Base-by-base conservation (phyloP, 2,888 invertebrate species). In the Bembecia ichneumoniformis region DNA sequence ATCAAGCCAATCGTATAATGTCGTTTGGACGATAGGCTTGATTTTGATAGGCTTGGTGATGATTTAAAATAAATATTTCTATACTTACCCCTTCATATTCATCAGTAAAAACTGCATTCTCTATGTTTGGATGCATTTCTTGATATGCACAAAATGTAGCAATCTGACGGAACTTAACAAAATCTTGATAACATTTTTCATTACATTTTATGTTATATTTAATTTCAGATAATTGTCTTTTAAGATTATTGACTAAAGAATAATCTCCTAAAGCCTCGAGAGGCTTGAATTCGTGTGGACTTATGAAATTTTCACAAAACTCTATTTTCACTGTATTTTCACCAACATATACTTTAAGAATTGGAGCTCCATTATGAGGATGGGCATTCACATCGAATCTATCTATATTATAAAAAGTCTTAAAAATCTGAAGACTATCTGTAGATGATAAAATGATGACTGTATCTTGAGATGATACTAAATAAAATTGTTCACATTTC, bases 241-340 rank as follows among this genome's bases (percentile, higher is more conserved):
- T 70, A 1, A 86, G 57, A 35, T 78, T 67, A 13, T 56, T 68
- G 3, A 75, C 46, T 10, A 78, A 53, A 2, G 77, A 71, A 3
- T 63, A 48, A 0, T 62, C 57, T 10, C 72, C 69, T 16, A 68
- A 62, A n/a, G 53, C 53, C 9, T 62, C 34, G 35, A 53, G 35
- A 15, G 55, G 47, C 0, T 60, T 52, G 52, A 55, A 53, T 3
- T 66, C 65, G 14, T 60, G 63, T 9, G 71, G 51, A 15, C 58
- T 62, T 35, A 71, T 56, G 51, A 80, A 79, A 51, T 77, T 70
- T n/a, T 77, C 74, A 64, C 84, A 77, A 59, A 77, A 77, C n/a
- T 69, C 54, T 5, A 82, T 49, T 10, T 83, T 81, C 1, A 78
- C 66, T 2, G 75, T 76, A 56, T 82, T 81, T 57, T 74, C 74